These are phyloP conservation scores for Huso huso DNA, from an alignment of 2,797 vertebrate species.

Conservation along the genomic window DNA sequence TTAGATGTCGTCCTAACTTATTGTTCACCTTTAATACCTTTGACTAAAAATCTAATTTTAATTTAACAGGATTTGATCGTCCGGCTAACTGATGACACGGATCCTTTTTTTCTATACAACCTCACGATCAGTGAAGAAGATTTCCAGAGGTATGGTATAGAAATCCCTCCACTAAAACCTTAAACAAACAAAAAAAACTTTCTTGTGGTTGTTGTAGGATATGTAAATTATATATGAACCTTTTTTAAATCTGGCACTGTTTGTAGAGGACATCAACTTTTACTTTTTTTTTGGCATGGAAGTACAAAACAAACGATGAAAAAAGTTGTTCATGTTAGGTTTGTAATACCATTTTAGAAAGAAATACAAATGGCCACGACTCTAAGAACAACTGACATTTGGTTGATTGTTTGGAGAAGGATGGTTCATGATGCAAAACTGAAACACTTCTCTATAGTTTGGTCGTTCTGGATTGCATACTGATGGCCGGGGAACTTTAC, in stretches of 20 bases:
- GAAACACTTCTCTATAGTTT: no score
- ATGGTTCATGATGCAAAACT: no score
- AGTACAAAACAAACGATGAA: not conserved
- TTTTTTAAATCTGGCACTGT: not conserved
- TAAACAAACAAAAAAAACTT: not conserved
- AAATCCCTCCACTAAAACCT: not conserved
- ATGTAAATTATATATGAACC: no score
- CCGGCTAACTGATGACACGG: slow-evolving; percentile 22
- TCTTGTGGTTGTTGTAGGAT: not conserved
- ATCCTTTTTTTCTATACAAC: slow-evolving; percentile 29
- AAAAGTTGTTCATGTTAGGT: no score
- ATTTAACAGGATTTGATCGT: slow-evolving; percentile 22
- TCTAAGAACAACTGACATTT: no score
- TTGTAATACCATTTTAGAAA: no score
- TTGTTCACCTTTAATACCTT: no score
- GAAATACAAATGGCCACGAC: no score
- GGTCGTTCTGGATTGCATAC: no score
- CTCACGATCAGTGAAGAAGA: slow-evolving; percentile 26
- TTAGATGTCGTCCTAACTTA: no score
- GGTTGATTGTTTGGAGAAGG: no score
- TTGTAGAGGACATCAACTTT: not conserved
- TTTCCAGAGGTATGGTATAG: slow-evolving; percentile 25
- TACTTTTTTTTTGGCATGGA: not conserved
- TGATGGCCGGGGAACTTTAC: no score
- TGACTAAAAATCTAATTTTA: not conserved